A percentile compares a stretch with the other conserved stretches of the same genome.
Evolutionary conservation across 2,888 invertebrate species (phyloP).

Genomic region (Dasysyrphus albostriatus): DNA sequence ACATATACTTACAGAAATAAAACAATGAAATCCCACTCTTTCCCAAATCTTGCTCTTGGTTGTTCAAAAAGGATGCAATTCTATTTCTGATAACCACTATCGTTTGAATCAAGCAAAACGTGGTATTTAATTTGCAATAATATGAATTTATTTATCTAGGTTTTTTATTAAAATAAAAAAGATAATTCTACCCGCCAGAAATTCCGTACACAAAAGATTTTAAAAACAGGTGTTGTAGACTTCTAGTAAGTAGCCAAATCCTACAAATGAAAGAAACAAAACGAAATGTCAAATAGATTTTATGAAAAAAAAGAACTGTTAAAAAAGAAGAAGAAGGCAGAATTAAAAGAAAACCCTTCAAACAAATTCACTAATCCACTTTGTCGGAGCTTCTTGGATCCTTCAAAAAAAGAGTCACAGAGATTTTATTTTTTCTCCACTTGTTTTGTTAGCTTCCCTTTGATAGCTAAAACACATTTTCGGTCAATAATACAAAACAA

Average conservation of each 20-base stretch:
- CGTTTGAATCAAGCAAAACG: not conserved
- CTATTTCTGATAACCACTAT: not conserved
- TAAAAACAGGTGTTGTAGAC: constrained; percentile 41
- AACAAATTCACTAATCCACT: no score
- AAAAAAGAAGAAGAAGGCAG: no score
- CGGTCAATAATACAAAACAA: no score
- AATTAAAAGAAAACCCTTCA: no score
- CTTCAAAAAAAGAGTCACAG: no score
- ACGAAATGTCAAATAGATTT: not conserved
- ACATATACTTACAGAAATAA: constrained; percentile 40
- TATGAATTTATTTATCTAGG: not conserved
- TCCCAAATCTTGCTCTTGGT: constrained; percentile 26
- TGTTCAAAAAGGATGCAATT: not conserved
- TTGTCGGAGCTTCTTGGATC: no score
- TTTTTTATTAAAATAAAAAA: constrained; percentile 6
- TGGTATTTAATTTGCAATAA: not conserved
- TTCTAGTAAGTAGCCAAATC: constrained; percentile 1
- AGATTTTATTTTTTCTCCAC: no score
- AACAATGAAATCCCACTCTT: constrained; percentile 64
- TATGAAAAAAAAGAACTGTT: no score
- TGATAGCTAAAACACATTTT: no score
- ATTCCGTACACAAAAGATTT: constrained; percentile 56
- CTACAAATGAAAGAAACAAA: not conserved
- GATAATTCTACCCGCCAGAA: constrained; percentile 64
- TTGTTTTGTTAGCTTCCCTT: no score